These are phyloP conservation scores for Dicyrtoma fusca DNA, from an alignment of 2,888 invertebrate genomes.

Conservation along the genomic window DNA sequence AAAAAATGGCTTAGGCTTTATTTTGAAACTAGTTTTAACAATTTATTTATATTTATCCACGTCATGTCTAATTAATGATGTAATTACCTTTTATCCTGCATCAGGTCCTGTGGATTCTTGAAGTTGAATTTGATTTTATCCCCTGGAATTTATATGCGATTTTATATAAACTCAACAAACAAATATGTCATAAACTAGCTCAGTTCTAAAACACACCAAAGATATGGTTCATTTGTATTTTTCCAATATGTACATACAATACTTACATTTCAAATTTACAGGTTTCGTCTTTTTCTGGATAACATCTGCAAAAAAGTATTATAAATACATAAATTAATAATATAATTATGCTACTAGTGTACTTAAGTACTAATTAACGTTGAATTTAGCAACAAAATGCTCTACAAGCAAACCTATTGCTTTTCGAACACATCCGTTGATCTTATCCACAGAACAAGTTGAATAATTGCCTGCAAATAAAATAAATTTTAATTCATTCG, in stretches of 20 bases:
- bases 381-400: not conserved
- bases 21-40: too few species aligned
- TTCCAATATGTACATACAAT: not conserved
- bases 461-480: conserved; percentile 41
- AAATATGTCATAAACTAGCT: not conserved
- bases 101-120: conserved; percentile 32
- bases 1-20: too few species aligned
- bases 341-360: not conserved
- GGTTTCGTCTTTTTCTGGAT: conserved; percentile 36
- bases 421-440: conserved; percentile 48
- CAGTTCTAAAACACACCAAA: not conserved
- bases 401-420: conserved; percentile 40
- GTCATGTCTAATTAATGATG: too few species aligned
- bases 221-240: too few species aligned
- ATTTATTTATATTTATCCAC: too few species aligned
- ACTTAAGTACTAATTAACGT: conserved; percentile 8
- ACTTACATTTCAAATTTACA: conserved; percentile 1
- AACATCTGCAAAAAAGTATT: conserved; percentile 29
- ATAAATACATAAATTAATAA: conserved; percentile 1
- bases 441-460: conserved; percentile 47
- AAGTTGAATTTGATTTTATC: conserved; percentile 47
- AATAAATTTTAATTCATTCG: too few species aligned
- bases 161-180: not conserved
- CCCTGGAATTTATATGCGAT: not conserved
- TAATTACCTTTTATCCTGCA: conserved; percentile 36